phyloP scores from a whole-genome alignment of 2,113 vertebrate species.

The Electrona antarctica region DNA sequence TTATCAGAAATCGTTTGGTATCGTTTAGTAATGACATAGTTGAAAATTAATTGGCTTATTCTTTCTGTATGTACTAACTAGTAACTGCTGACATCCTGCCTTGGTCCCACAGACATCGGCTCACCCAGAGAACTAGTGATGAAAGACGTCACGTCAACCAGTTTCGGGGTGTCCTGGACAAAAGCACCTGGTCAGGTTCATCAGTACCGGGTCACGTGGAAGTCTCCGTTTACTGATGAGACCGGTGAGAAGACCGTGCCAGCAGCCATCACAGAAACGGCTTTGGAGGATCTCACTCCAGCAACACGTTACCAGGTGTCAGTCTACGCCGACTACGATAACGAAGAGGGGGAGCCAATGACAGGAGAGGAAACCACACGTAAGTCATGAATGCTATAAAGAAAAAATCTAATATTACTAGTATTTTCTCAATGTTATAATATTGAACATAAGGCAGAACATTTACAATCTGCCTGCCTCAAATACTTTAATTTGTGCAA shows the following conservation, averaged over 20 bases:
- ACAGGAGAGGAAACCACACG: slow-evolving; percentile 55
- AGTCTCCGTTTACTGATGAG: slow-evolving; percentile 84
- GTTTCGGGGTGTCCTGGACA: slow-evolving; percentile 85
- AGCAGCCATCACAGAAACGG: slow-evolving; percentile 78
- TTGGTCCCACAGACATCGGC: slow-evolving; percentile 80
- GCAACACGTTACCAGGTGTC: slow-evolving; percentile 89
- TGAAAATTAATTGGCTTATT: no score
- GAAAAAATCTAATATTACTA: no score
- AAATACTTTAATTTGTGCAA: no score
- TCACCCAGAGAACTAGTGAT: slow-evolving; percentile 84
- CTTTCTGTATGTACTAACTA: no score
- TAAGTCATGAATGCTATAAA: no score
- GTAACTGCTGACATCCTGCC: background rate
- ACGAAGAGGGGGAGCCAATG: slow-evolving; percentile 85
- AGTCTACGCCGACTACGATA: slow-evolving; percentile 83
- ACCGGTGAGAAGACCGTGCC: slow-evolving; percentile 83
- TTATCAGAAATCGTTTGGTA: no score
- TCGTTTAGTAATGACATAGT: no score
- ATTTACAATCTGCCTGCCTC: no score
- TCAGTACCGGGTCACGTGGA: slow-evolving; percentile 84
- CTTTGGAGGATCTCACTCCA: slow-evolving; percentile 84
- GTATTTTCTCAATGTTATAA: no score
- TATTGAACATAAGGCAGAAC: no score
- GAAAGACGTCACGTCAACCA: slow-evolving; percentile 85
- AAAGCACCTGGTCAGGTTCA: slow-evolving; percentile 85